phyloP scores from a whole-genome alignment of 1,140 invertebrate species.

The Drosophila yakuba region DNA sequence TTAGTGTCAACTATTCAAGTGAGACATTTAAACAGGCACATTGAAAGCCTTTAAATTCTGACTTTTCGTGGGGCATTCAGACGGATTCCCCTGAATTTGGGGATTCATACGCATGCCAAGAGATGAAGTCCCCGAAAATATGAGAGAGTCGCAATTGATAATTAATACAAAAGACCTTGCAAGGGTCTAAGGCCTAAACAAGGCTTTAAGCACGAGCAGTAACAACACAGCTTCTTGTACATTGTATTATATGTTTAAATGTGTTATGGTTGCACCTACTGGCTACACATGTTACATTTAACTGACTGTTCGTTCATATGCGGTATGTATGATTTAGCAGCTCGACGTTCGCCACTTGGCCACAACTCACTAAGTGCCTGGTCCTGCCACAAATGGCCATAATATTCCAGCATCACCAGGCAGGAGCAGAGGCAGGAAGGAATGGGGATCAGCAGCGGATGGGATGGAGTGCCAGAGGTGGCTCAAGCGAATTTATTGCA shows the following conservation, averaged over 20 bases:
- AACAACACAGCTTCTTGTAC: slow-evolving; percentile 10
- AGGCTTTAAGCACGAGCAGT: slow-evolving; percentile 11
- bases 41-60: slow-evolving; percentile 37
- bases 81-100: neutral
- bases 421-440: neutral
- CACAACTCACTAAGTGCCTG: slow-evolving; percentile 74
- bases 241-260: slow-evolving; percentile 13
- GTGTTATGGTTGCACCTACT: slow-evolving; percentile 7
- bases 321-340: slow-evolving; percentile 65
- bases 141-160: slow-evolving; percentile 10
- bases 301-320: slow-evolving; percentile 32
- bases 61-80: slow-evolving; percentile 1
- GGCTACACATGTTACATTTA: slow-evolving; percentile 27
- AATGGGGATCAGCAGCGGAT: too few relatives aligned
- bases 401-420: slow-evolving; percentile 45
- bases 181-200: neutral
- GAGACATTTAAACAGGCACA: slow-evolving; percentile 9
- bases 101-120: slow-evolving; percentile 11
- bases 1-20: slow-evolving; percentile 32
- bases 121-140: neutral
- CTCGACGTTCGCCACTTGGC: slow-evolving; percentile 66
- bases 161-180: slow-evolving; percentile 7
- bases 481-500: slow-evolving; percentile 62
- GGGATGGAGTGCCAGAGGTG: slow-evolving; percentile 4
- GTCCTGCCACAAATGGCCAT: slow-evolving; percentile 72